These are phyloP conservation scores for Hirudo medicinalis DNA, from an alignment of 1,140 invertebrate species.

Conservation along the genomic window DNA sequence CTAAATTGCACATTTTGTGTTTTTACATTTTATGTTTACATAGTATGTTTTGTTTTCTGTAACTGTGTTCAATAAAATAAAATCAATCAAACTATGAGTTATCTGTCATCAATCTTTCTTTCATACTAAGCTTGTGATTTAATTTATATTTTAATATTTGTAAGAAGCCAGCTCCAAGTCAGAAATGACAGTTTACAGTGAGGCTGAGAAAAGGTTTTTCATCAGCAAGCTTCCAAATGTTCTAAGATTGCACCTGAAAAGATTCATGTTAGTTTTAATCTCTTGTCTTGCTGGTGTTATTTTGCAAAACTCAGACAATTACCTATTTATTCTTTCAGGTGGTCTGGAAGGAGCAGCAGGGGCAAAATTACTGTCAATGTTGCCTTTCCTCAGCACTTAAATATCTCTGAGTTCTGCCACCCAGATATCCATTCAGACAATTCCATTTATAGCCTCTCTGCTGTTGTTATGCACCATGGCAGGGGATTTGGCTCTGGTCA, in stretches of 20 bases:
- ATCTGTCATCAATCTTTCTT: not conserved
- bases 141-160: slow-evolving; percentile 9
- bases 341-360: slow-evolving; percentile 30
- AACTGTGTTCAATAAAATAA: too few species aligned
- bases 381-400: slow-evolving; percentile 28
- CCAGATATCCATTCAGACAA: not conserved
- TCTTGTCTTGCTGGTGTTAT: not conserved
- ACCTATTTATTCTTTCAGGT: slow-evolving; percentile 25
- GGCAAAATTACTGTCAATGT: slow-evolving; percentile 34
- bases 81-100: too few species aligned
- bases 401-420: slow-evolving; percentile 29
- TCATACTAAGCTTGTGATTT: not conserved
- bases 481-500: slow-evolving; percentile 33
- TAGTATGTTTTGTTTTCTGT: too few species aligned
- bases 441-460: slow-evolving; percentile 27
- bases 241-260: slow-evolving; percentile 31
- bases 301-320: not conserved
- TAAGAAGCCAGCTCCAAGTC: not conserved
- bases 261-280: slow-evolving; percentile 29
- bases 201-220: slow-evolving; percentile 30
- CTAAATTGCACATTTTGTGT: too few species aligned
- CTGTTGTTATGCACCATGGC: slow-evolving; percentile 33
- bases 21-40: too few species aligned
- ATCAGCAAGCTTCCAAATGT: slow-evolving; percentile 30
- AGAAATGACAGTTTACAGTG: slow-evolving; percentile 25